Percentiles rank a stretch among this genome's conserved stretches.
Conservation (phyloP, 2,888 invertebrate genomes). For the Dinocampus coccinellae region DNA sequence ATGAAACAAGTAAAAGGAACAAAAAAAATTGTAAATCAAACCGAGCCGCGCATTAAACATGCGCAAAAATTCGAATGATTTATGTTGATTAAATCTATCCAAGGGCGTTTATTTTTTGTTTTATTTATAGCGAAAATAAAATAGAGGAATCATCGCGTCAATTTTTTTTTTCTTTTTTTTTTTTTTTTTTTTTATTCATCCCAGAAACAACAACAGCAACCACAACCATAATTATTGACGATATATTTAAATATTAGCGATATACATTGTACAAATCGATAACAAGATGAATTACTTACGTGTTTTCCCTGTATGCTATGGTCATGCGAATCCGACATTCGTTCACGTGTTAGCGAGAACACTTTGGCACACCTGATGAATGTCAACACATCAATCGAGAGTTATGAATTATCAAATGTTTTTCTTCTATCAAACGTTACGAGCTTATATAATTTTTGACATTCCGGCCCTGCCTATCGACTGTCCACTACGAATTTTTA, state of each 20-base stretch:
- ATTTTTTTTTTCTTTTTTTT: background rate
- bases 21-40: conserved; percentile 51
- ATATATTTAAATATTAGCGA: conserved; percentile 1
- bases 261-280: conserved; percentile 14
- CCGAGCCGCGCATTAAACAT: conserved; percentile 18
- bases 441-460: background rate
- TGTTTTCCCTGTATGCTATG: background rate
- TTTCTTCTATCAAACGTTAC: background rate
- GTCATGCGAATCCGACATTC: background rate
- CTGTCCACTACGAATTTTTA: background rate
- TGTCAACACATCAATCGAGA: background rate
- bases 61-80: background rate
- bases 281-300: background rate
- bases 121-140: background rate
- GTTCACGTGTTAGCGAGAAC: background rate
- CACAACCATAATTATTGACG: background rate
- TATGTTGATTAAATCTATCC: background rate
- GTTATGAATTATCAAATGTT: background rate
- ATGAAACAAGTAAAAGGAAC: background rate
- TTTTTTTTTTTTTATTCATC: no score
- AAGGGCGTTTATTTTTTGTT: background rate
- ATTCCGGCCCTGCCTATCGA: background rate
- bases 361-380: background rate
- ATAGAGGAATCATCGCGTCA: background rate
- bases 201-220: background rate